Base-by-base conservation (phyloP, 2,113 vertebrate species). In the Rhea americana region DNA sequence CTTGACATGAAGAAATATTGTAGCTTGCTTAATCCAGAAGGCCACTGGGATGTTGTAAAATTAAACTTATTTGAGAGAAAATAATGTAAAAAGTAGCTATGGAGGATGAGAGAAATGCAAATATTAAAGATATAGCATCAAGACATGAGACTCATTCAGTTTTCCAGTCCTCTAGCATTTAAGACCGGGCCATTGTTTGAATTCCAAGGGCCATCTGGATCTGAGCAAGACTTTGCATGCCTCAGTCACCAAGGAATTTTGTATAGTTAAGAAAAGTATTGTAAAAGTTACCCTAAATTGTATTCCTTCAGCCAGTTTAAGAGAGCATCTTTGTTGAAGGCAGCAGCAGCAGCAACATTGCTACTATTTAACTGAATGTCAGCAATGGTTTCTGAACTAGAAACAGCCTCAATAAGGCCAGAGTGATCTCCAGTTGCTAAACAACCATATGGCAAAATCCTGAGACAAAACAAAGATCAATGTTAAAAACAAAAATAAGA, bases 291-390 rank as follows among this genome's bases (percentile, higher is more conserved):
- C 99, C 99, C 99, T 82, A 99, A 98, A 94, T 99, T 99, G 81
- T 98, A 99, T 77, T 99, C 99, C 91, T 99, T 99, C 35, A 99
- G 98, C 99, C 99, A 99, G 98, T 99, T 99, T 72, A 99, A 98
- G 91, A 99, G 97, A 5, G 99, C 99, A 3, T 99, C 99, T 96
- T 99, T 99, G 97, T 99, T 99, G 98, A 99, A 99, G 80, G 99
- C 99, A 5, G 99, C 99, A 2, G 99, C 98, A 3, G 99, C 99
- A 58, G 99, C 99, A 91, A 99, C 98, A 6, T 99, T 99, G 97
- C 99, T 99, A 96, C 98, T 99, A 91, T 99, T 99, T 93, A 99
- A 98, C 97, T 99, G 99, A 96, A 99, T 99, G 98, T 99, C 99
- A 76, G 99, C 99, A 80, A 99, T 99, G 17, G 99, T 99, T 92